Evolutionary conservation across 2,888 invertebrate species (phyloP), one percentile per base, ranked within the genome.

Genomic region (Stratiomys singularior): DNA sequence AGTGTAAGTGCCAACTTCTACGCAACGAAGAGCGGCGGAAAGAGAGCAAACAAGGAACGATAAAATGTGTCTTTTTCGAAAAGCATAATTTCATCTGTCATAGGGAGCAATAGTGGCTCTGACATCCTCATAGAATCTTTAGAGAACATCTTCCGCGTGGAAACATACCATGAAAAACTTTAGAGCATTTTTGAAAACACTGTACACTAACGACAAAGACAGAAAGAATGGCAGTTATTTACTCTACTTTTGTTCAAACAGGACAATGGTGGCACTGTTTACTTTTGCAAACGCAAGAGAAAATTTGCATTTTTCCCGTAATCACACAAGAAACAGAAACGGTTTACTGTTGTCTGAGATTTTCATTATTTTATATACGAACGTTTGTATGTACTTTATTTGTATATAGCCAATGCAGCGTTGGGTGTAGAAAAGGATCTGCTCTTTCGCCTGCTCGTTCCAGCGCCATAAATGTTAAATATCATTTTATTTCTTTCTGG

Each of bases 201-300:
- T 52, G 4, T 18, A 13, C 3, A 13, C 52, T 52, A n/a, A n/a
- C 52, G 4, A 23, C 18, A 46, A 67, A 67, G 46, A 13, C 28
- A 7, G n/a, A 67, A 37, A 67, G 67, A 67, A 46, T 67, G 67
- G 23, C 44, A 21, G 37, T 18, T 46, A 67, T 67, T 67, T 67
- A 46, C 46, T 67, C 23, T 37, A 9, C 21, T 23, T 67, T 67
- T 67, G 67, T 67, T 46, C 44, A 67, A 44, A 46, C 23, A 25
- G 44, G 44, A 67, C 46, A 44, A 67, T 67, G 67, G 21, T 15
- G 67, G n/a, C 46, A 67, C 44, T 67, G 44, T 67, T 67, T 67
- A 27, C 46, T 67, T 46, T 4, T 4, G 3, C 44, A 18, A 37
- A 67, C 67, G 44, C 67, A 67, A 46, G 28, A 64, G 25, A 46